These are phyloP conservation scores for Nemopilema nomurai DNA, from an alignment of 30 jellyfish, hydroid and myxozoan species.

Conservation along the genomic window DNA sequence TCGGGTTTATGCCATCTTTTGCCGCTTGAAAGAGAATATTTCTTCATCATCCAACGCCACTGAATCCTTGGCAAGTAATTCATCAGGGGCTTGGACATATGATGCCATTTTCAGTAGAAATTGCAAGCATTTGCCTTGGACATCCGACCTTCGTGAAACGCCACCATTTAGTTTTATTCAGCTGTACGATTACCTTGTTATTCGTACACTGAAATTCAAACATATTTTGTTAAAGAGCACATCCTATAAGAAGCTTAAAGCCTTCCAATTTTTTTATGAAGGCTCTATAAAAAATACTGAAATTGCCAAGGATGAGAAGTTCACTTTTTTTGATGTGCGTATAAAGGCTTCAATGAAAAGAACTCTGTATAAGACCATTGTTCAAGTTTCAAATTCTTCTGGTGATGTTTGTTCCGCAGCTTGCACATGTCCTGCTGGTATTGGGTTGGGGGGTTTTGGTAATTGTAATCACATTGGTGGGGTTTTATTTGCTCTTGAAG, in stretches of 20 bases:
- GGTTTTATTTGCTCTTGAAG: background rate
- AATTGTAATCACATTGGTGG: no score
- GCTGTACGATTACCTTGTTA: conserved; percentile 34
- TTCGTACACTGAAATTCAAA: no score
- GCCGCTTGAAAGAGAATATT: background rate
- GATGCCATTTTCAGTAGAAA: conserved; percentile 9
- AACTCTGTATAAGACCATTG: background rate
- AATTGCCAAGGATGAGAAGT: background rate
- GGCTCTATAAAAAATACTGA: background rate
- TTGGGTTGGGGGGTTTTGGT: no score
- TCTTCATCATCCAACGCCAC: background rate
- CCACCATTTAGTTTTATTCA: conserved; percentile 32
- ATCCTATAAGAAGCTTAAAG: conserved; percentile 10
- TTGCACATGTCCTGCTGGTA: no score
- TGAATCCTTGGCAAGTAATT: background rate
- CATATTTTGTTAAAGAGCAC: conserved; percentile 23
- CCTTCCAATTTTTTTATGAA: background rate
- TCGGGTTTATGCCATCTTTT: conserved; percentile 4
- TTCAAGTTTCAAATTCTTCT: conserved; percentile 1
- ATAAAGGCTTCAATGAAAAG: conserved; percentile 21
- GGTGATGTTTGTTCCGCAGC: conserved; percentile 35
- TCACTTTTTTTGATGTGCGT: conserved; percentile 18
- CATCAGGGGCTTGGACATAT: conserved; percentile 10
- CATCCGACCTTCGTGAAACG: conserved; percentile 40
- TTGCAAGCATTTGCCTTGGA: conserved; percentile 28